A percentile compares a stretch with the other conserved stretches of the same genome.
Conservation (phyloP, 2,113 vertebrate species). For the Aplodontia rufa region DNA sequence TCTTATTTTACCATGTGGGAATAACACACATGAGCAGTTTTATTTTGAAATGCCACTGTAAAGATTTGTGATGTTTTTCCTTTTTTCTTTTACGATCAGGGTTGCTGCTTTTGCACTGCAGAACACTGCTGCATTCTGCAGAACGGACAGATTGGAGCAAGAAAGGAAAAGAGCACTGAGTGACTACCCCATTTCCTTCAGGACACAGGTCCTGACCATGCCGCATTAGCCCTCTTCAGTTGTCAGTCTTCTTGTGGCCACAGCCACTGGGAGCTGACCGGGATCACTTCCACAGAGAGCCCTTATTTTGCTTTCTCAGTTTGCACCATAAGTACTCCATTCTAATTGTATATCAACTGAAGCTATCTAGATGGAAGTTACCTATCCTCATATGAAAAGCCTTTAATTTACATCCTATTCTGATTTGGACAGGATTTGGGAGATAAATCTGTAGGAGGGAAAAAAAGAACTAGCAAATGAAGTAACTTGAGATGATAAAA, state of each 20-base stretch:
- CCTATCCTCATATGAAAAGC: background rate
- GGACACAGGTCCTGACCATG: background rate
- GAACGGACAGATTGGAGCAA: background rate
- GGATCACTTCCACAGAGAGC: background rate
- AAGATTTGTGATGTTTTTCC: slow-evolving; percentile 5
- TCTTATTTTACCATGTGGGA: background rate
- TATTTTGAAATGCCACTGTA: background rate
- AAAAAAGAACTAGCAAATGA: background rate
- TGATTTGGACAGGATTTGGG: background rate
- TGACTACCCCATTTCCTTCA: background rate
- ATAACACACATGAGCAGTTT: background rate
- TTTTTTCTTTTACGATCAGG: background rate
- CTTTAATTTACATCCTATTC: background rate
- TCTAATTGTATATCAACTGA: background rate
- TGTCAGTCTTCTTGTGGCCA: background rate
- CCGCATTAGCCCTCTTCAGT: background rate
- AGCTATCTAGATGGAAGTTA: background rate
- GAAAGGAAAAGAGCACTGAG: background rate
- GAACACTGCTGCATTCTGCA: background rate
- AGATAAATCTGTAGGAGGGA: background rate
- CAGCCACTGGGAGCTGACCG: rapidly evolving
- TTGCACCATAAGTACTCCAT: background rate
- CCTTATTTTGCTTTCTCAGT: background rate
- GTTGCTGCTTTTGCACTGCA: background rate
- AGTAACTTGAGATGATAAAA: background rate